phyloP scores from a whole-genome alignment of 1,140 invertebrate species.

The Drosophila jambulina region DNA sequence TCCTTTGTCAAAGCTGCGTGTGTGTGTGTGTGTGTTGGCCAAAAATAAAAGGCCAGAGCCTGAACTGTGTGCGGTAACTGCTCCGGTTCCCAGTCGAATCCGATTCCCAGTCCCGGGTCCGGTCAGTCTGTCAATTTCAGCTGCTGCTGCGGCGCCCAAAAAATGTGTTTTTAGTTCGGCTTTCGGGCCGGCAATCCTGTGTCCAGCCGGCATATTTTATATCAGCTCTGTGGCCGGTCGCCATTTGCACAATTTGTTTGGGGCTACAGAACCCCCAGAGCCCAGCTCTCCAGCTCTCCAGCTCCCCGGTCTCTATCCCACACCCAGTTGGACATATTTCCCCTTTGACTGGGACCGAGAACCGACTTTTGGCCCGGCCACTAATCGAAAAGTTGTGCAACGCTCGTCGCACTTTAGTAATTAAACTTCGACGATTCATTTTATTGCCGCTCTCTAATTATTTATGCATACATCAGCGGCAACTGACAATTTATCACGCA shows the following conservation, averaged over 20 bases:
- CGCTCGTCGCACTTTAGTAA: constrained; percentile 65
- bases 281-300: neutral
- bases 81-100: constrained; percentile 14
- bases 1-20: constrained; percentile 42
- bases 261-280: neutral
- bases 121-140: constrained; percentile 71
- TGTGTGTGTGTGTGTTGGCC: neutral
- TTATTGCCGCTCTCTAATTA: constrained; percentile 70
- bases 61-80: constrained; percentile 27
- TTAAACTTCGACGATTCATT: constrained; percentile 73
- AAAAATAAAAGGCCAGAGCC: constrained; percentile 37
- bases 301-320: neutral
- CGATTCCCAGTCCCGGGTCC: neutral
- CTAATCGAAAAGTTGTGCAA: constrained; percentile 69
- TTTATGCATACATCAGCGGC: constrained; percentile 65
- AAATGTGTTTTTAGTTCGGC: constrained; percentile 75
- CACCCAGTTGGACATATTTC: neutral
- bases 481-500: constrained; percentile 64
- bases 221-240: constrained; percentile 56
- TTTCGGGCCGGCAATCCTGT: constrained; percentile 52
- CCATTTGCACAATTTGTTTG: constrained; percentile 72
- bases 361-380: constrained; percentile 42
- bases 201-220: constrained; percentile 72
- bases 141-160: constrained; percentile 45
- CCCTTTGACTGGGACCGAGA: constrained; percentile 17